These are phyloP conservation scores for Burhinus bistriatus DNA, from an alignment of 2,113 vertebrate species.

Conservation along the genomic window DNA sequence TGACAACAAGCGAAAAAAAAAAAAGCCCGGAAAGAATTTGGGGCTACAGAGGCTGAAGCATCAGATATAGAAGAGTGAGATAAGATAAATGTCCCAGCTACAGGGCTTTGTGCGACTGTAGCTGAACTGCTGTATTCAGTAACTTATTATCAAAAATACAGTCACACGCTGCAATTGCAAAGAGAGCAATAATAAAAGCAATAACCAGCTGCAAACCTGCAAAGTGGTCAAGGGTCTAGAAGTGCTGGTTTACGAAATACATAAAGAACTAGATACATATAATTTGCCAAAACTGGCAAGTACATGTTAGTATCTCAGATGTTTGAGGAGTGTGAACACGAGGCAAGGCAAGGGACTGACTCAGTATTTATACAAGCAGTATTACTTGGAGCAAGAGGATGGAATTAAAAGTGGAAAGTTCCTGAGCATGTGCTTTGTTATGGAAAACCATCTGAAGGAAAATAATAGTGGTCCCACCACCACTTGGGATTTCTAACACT, in stretches of 20 bases:
- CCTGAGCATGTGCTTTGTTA: slow-evolving; percentile 43
- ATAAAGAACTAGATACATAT: slow-evolving; percentile 52
- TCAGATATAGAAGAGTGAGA: slow-evolving; percentile 40
- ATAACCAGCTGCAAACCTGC: slow-evolving; percentile 37
- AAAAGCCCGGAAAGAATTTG: slow-evolving; percentile 34
- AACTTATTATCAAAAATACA: slow-evolving; percentile 33
- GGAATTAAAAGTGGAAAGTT: slow-evolving; percentile 64
- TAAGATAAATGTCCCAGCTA: slow-evolving; percentile 52
- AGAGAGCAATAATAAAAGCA: slow-evolving; percentile 5
- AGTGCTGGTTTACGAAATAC: not conserved
- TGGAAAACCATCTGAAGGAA: slow-evolving; percentile 44
- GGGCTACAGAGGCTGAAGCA: slow-evolving; percentile 63
- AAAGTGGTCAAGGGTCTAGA: slow-evolving; percentile 46
- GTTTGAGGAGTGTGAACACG: slow-evolving; percentile 56
- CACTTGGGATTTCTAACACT: slow-evolving; percentile 33
- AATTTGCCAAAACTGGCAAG: slow-evolving; percentile 62
- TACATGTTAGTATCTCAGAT: slow-evolving; percentile 35
- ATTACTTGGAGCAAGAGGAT: slow-evolving; percentile 61
- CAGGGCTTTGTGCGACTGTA: not conserved
- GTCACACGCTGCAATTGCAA: not conserved
- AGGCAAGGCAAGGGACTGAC: slow-evolving; percentile 59
- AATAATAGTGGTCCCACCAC: slow-evolving; percentile 16
- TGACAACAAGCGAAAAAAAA: slow-evolving; percentile 40
- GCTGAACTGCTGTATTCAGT: not conserved
- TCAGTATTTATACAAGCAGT: slow-evolving; percentile 61